These are phyloP conservation scores for Phthorimaea operculella DNA, from an alignment of 1,140 invertebrate species.

Conservation along the genomic window DNA sequence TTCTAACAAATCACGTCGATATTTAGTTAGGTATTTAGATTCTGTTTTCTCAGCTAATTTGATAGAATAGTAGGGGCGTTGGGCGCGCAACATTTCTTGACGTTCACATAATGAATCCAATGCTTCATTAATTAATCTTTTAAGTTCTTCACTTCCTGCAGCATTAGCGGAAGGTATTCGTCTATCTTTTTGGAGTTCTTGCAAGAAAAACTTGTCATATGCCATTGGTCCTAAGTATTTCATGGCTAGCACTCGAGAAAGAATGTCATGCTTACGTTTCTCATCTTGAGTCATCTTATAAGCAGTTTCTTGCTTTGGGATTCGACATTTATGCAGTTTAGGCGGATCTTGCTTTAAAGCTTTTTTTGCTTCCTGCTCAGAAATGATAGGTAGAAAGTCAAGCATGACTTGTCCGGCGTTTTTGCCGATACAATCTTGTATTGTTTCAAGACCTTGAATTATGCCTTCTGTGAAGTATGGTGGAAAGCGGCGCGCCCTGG, in stretches of 20 bases:
- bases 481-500: constrained; percentile 29
- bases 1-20: constrained; percentile 52
- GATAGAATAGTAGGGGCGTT: constrained; percentile 68
- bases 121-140: constrained; percentile 50
- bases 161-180: constrained; percentile 64
- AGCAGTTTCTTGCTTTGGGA: background rate
- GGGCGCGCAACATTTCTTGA: constrained; percentile 64
- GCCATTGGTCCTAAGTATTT: constrained; percentile 69
- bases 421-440: constrained; percentile 15
- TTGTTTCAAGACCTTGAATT: constrained; percentile 28
- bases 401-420: constrained; percentile 7
- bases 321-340: background rate
- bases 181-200: constrained; percentile 48
- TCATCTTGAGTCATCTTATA: constrained; percentile 47
- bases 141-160: constrained; percentile 52
- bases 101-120: constrained; percentile 59
- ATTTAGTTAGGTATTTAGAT: constrained; percentile 56
- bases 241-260: constrained; percentile 63
- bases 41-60: constrained; percentile 65
- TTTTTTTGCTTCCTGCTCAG: background rate
- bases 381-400: constrained; percentile 18
- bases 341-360: background rate
- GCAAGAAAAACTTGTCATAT: constrained; percentile 67
- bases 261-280: constrained; percentile 57
- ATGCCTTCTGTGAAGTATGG: constrained; percentile 43